Base-by-base conservation (phyloP, 2,113 vertebrate species). In the Corvus moneduloides region DNA sequence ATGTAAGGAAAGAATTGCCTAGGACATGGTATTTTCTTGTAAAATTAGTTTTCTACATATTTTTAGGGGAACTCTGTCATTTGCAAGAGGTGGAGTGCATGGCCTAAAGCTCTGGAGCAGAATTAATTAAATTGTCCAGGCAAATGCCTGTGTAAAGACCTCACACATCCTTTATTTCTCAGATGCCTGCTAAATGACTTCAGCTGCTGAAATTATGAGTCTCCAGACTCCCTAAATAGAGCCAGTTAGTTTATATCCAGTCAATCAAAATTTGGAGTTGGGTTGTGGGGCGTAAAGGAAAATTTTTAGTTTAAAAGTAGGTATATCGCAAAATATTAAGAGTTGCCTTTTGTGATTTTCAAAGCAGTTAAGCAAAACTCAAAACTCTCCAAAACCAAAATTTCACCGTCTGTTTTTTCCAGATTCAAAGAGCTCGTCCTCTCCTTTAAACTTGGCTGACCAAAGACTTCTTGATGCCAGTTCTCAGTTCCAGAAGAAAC, bases 401-500 rank as follows among this genome's bases (percentile, higher is more conserved):
- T 85, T 46, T 62, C n/a, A 35, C 41, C 10, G 1, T 77, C 11
- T 69, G 59, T 92, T 94, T 61, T 84, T 95, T 58, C 87, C 89
- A 99, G 99, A 98, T 89, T 98, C 98, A 87, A 99, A 98, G 97
- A 99, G 98, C 74, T 97, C 97, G 5, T 96, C 97, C 13, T 74
- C 98, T 24, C 98, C 99, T 41, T 97, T 99, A 87, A 99, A 98
- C 16, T 35, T 98, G 90, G 97, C 97, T 8, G 99, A 99, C 95
- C 99, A 99, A 98, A 98, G 98, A 92, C 98, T 99, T 84, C 98
- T 99, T 94, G 99, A 99, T 95, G 99, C 99, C 88, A 99, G 99
- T 96, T 98, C 98, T 90, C 99, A 99, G 92, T 99, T 99, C 98
- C 98, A 99, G 97, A 99, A 98, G 97, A 99, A 99, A 85, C 99